Evolutionary conservation across 2,888 invertebrate species (phyloP), one percentile per base, ranked within the genome.

Genomic region (Mythimna loreyi): DNA sequence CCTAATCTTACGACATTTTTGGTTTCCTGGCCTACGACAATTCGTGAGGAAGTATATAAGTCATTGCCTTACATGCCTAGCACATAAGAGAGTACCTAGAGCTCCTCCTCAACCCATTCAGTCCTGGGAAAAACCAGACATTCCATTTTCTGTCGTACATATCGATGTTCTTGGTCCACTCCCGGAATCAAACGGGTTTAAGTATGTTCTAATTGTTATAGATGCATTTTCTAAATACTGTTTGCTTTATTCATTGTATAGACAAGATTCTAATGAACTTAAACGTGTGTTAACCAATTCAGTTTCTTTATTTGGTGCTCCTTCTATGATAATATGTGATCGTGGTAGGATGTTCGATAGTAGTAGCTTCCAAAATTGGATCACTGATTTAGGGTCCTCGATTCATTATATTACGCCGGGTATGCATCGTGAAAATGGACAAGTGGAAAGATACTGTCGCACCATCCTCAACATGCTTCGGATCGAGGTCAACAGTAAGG

Each of bases 391-490:
- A 23, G 57, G 57, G 6, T 25, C 11, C 2, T 40, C 40, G 3
- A 6, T 57, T 25, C 45, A 67, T 8, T 65, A 47, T 6, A 67
- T 25, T 21, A 45, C 45, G 21, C 45, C 45, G 45, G 45, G 45
- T 45, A 45, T 45, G n/a, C 45, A 45, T 45, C 49, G 23, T 1
- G 62, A 59, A 16, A 72, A 67, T 2, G 64, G 72, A 0, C 72
- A 68, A 40, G 40, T 40, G 16, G 40, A 40, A 13, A 50, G 72
- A 4, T 67, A 72, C 40, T 67, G 67, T 5, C 23, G 72, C 0
- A 67, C 67, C 0, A 55, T 67, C 11, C 28, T 72, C 0, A 72
- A 72, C 23, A 72, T 63, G 72, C 3, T 72, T 2, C 53, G 67
- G 2, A 5, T 67, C 2, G 63, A 72, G 33, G 62, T 62, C 0